These are phyloP conservation scores for Laspeyria flexula DNA, from an alignment of 2,888 invertebrate species.

Conservation along the genomic window DNA sequence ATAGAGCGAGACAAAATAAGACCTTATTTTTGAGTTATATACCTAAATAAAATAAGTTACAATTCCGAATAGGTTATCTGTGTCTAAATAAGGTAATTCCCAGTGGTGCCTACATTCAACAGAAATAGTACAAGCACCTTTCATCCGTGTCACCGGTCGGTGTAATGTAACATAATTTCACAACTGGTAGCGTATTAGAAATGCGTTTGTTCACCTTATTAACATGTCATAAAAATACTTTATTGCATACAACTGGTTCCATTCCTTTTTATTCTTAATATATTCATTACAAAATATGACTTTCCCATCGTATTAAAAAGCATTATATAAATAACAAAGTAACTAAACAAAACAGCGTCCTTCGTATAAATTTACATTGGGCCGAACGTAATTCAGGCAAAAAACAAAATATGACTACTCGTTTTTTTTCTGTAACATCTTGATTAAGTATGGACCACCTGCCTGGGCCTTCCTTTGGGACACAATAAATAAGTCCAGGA, in stretches of 20 bases:
- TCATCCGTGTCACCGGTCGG: constrained; percentile 33
- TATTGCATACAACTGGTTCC: constrained; percentile 71
- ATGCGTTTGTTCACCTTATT: constrained; percentile 69
- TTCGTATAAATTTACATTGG: constrained; percentile 71
- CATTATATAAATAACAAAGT: constrained; percentile 78
- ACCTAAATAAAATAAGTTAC: too few relatives aligned
- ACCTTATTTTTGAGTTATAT: too few relatives aligned
- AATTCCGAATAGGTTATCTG: too few relatives aligned
- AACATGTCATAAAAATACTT: constrained; percentile 71
- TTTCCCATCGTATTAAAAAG: constrained; percentile 80
- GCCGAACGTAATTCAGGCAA: constrained; percentile 78
- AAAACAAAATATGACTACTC: constrained; percentile 75
- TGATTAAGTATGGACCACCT: constrained; percentile 86
- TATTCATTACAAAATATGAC: constrained; percentile 81
- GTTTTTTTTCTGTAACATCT: constrained; percentile 83
- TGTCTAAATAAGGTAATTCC: too few relatives aligned
- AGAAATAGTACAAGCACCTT: constrained; percentile 33
- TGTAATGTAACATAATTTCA: constrained; percentile 41
- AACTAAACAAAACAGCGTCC: constrained; percentile 71
- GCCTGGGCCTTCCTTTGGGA: constrained; percentile 72
- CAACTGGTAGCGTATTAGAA: constrained; percentile 58
- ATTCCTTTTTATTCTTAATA: constrained; percentile 76
- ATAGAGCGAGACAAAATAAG: too few relatives aligned
- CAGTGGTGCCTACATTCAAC: background rate
- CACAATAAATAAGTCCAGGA: constrained; percentile 76